Evolutionary conservation across 37 sponge, comb jelly and placozoan species (phyloP).

Genomic region (Dysidea cf. avara): DNA sequence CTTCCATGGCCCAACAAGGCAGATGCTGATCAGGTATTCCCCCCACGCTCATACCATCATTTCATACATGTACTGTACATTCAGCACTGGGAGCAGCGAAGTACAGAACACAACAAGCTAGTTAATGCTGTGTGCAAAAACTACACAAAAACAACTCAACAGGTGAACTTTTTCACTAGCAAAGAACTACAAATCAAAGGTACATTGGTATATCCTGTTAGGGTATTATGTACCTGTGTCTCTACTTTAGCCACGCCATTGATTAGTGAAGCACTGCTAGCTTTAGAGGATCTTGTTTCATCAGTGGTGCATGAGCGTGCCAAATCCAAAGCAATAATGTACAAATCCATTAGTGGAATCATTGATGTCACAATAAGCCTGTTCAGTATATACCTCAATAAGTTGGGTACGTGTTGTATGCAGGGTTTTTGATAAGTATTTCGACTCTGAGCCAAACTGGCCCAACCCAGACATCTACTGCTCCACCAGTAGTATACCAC

Average conservation of each 20-base stretch:
- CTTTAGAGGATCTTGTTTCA: conserved; percentile 48
- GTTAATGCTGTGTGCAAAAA: conserved; percentile 2
- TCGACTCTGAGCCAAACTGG: too few relatives aligned
- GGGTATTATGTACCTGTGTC: too few relatives aligned
- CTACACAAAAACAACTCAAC: neutral
- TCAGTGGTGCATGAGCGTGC: conserved; percentile 36
- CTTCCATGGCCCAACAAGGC: conserved; percentile 70
- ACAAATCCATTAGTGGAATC: conserved; percentile 34
- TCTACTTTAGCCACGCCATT: conserved; percentile 31
- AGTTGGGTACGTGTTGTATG: conserved; percentile 15
- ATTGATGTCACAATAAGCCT: conserved; percentile 41
- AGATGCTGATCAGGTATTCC: conserved; percentile 48
- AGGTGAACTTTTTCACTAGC: neutral
- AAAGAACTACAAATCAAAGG: conserved; percentile 14
- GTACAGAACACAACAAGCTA: conserved; percentile 1
- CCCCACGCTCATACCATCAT: too few relatives aligned
- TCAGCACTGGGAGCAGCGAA: conserved; percentile 23
- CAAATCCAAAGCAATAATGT: conserved; percentile 62
- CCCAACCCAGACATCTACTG: too few relatives aligned
- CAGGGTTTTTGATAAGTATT: too few relatives aligned
- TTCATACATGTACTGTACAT: neutral
- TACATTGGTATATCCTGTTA: neutral
- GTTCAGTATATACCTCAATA: conserved; percentile 41
- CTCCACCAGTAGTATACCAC: too few relatives aligned
- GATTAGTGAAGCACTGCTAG: conserved; percentile 36